A percentile compares a stretch with the other conserved stretches of the same genome.
Conservation (phyloP, 1,140 invertebrate genomes). For the Anastrepha ludens region DNA sequence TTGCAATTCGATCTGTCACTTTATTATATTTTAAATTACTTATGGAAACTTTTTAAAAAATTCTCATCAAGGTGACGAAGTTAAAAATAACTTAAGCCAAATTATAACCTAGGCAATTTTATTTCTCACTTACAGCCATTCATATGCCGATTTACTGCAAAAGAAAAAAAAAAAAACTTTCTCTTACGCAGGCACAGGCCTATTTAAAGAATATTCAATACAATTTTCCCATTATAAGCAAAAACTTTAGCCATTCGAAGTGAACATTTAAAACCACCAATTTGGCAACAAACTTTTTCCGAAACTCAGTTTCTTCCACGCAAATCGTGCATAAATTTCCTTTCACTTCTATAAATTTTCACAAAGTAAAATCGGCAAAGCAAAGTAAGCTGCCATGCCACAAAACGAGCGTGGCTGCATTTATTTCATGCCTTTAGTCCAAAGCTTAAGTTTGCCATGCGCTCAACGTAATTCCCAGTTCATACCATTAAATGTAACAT, state of each 20-base stretch:
- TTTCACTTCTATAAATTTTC: not conserved
- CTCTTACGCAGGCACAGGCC: too few relatives aligned
- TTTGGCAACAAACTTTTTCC: not conserved
- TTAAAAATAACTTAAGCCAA: too few relatives aligned
- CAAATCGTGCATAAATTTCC: not conserved
- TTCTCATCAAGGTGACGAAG: too few relatives aligned
- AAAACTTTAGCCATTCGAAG: not conserved
- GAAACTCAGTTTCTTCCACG: not conserved
- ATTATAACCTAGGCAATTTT: too few relatives aligned
- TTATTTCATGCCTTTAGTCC: not conserved
- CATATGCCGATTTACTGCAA: too few relatives aligned
- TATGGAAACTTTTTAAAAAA: too few relatives aligned
- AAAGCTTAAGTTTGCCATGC: not conserved
- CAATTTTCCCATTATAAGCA: not conserved
- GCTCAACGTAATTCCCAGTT: not conserved
- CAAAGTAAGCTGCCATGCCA: too few relatives aligned
- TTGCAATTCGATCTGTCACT: too few relatives aligned
- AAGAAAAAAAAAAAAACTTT: too few relatives aligned
- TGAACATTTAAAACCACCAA: constrained; percentile 13
- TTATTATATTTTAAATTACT: too few relatives aligned
- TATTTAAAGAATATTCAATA: not conserved
- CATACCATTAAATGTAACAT: not conserved
- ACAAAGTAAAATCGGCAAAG: not conserved
- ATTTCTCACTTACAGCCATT: too few relatives aligned
- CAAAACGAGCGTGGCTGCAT: not conserved